These are phyloP conservation scores for Lepus europaeus DNA, from an alignment of 2,113 vertebrate genomes.

Conservation along the genomic window DNA sequence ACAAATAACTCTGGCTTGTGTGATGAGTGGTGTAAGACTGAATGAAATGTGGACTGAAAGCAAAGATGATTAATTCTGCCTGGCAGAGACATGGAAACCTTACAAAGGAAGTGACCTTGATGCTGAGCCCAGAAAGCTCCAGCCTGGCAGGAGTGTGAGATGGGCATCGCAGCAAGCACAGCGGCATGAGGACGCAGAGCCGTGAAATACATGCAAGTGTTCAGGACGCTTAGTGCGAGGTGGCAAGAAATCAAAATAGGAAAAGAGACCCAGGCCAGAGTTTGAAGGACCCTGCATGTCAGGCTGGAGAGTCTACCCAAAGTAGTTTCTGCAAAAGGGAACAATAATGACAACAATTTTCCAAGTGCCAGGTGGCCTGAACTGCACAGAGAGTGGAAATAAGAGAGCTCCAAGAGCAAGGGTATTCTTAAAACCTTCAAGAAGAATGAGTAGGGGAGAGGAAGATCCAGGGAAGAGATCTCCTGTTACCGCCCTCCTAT, in stretches of 20 bases:
- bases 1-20: fast-evolving
- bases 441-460: too few relatives aligned
- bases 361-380: fast-evolving
- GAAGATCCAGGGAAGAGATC: background rate
- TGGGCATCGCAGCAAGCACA: fast-evolving
- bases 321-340: background rate
- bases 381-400: fast-evolving
- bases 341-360: background rate
- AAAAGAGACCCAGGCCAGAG: background rate
- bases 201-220: fast-evolving
- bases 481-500: too few relatives aligned
- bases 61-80: background rate
- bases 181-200: fast-evolving
- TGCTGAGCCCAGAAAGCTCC: background rate
- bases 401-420: too few relatives aligned
- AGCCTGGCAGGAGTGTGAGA: background rate
- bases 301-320: background rate
- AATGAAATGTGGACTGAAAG: fast-evolving
- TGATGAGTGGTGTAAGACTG: fast-evolving
- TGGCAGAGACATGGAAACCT: background rate
- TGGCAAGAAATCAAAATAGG: background rate
- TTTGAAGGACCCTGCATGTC: background rate
- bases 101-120: background rate
- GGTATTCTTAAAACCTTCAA: too few relatives aligned
- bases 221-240: fast-evolving